phyloP scores from a whole-genome alignment of 2,113 vertebrate genomes.

The Tachycineta bicolor region DNA sequence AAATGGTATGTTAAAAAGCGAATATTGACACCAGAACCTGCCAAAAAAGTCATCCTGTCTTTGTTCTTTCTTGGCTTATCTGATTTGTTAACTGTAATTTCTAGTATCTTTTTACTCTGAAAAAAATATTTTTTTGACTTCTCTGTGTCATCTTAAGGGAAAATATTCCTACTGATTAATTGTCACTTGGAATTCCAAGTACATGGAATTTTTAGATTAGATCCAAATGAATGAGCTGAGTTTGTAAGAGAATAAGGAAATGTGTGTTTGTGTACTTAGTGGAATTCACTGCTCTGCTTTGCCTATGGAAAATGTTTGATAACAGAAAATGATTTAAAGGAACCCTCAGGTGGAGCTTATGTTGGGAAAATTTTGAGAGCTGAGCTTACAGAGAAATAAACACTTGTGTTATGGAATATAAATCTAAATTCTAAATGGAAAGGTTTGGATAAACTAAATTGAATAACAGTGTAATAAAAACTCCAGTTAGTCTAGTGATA shows the following conservation, averaged over 20 bases:
- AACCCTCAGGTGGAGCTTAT: not conserved
- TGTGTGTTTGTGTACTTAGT: not conserved
- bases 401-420: not conserved
- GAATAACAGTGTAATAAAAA: not conserved
- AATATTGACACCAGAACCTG: not conserved
- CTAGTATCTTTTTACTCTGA: not conserved
- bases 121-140: not conserved
- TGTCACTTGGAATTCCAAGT: not conserved
- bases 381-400: not conserved
- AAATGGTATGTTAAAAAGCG: not conserved
- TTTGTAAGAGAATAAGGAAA: not conserved
- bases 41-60: not conserved
- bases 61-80: not conserved
- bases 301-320: not conserved
- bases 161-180: not conserved
- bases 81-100: not conserved
- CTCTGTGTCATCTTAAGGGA: not conserved
- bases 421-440: not conserved
- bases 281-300: not conserved
- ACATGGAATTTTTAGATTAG: not conserved
- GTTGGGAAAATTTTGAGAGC: slow-evolving; percentile 1
- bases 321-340: not conserved
- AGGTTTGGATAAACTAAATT: not conserved
- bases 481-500: not conserved
- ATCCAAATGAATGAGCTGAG: not conserved